Evolutionary conservation across 2,113 vertebrate genomes (phyloP), one percentile per base, ranked within the genome.

Genomic region (Anoura caudifer): DNA sequence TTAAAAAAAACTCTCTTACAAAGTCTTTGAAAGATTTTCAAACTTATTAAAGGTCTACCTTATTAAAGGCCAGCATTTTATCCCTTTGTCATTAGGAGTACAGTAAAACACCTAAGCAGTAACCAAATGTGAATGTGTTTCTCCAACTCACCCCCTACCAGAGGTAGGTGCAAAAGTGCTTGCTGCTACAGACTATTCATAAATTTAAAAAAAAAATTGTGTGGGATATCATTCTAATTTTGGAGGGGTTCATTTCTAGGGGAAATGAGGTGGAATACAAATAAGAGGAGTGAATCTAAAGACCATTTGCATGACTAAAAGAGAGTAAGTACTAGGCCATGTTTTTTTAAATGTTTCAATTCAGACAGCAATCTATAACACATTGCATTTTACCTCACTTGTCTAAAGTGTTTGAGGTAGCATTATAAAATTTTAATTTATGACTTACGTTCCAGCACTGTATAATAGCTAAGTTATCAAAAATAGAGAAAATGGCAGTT

Each of bases 391-490:
- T 80, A 80, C 33, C n/a, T 43, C 0, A 67, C 36, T 33, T 65
- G 65, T 88, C 17, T 90, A 73, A 84, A 95, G 52, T 73, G 5
- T 86, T 85, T 94, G 81, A 50, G 24, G 5, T 12, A 38, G 0
- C 10, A 43, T 26, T 77, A 59, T 65, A 94, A 93, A 90, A 80
- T 90, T 87, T 90, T 84, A 82, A 76, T 31, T 90, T 56, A 84
- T 76, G 22, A 69, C 61, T 61, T 73, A 80, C 61, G 70, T 36
- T 43, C 31, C 14, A 77, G 33, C 7, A 77, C n/a, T 77, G 43
- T 33, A 73, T 41, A 31, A 88, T 0, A 87, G 16, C 56, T 16
- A n/a, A 79, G 31, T 84, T 56, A 73, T 43, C 2, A 56, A 93
- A 93, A 88, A 47, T 0, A 80, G 38, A 79, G 14, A 59, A 96